Evolutionary conservation across 1,140 invertebrate species (phyloP), one percentile per base, ranked within the genome.

Genomic region (Cotesia vestalis): DNA sequence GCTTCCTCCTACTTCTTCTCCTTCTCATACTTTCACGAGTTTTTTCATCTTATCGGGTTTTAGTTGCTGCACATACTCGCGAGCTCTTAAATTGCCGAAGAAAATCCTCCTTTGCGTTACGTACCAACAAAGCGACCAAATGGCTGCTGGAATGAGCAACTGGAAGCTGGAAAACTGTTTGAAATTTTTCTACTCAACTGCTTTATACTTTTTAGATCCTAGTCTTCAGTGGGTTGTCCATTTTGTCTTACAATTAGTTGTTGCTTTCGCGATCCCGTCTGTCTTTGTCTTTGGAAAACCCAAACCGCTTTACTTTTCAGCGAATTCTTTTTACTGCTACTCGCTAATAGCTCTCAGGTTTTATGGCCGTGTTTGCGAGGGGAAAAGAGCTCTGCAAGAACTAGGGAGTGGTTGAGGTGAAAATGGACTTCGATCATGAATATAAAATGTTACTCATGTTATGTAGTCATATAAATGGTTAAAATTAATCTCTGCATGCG

Each of bases 91-190:
- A 57, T 14, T 36, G 12, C 62, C 70, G 63, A 66, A 66, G 57
- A 51, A 38, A 52, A 72, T 72, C 17, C 57, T n/a, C 35, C 51
- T 51, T 72, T 55, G 64, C 71, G 63, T 72, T 55, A 57, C 71
- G 63, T 72, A 38, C 55, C 64, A 72, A 72, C 64, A 67, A 67
- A 72, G 59, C 5, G 34, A 11, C 4, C 27, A 71, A 35, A 71
- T 63, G 38, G 40, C 57, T 51, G 20, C 36, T 4, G 11, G 27
- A 27, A 27, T 27, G 20, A 52, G 14, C n/a, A 52, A 61, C 55
- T 17, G 61, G 46, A 57, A 57, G 66, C 34, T 38, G 20, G 34
- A 67, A 64, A 72, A 72, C 66, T 20, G 62, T 64, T 40, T 72
- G 62, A 27, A 40, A 63, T 62, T 52, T 71, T 66, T 71, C 53